Evolutionary conservation across 2,888 invertebrate species (phyloP), one percentile per base, ranked within the genome.

Genomic region (Parnassius smintheus): DNA sequence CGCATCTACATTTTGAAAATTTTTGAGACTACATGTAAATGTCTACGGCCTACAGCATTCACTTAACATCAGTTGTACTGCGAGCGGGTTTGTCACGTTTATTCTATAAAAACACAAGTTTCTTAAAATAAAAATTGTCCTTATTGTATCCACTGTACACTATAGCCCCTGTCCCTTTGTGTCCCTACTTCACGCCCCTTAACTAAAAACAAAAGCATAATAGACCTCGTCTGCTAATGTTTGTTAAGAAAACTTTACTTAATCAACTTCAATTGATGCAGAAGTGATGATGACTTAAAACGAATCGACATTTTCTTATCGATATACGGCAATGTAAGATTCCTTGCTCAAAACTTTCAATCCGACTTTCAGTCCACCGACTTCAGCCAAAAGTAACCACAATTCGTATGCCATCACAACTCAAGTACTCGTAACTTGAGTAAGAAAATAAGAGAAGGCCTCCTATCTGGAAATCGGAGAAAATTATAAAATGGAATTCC

Each of bases 401-500:
- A 55, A 56, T 60, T 52, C 55, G 42, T 61, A 59, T 61, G 62
- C 46, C 59, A 59, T 76, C 61, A 52, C 61, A 61, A 66, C 62
- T 62, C 52, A 18, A 59, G 65, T 62, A 68, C 18, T 18, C 18
- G 18, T 18, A 18, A 66, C 63, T 62, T 18, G 52, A 41, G 56
- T 48, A 56, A 56, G 56, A 74, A 75, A 71, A 66, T 70, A 69
- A 74, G 73, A 71, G 70, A 71, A 65, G 67, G 61, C 68, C 65
- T 67, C 45, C 72, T 73, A 76, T 77, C 76, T 74, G 68, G 68
- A 74, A 79, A 82, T 79, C 73, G 74, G 68, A 66, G 76, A 74
- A 76, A 81, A 83, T 84, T 82, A 83, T 81, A 82, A 80, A 85
- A 80, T 77, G 78, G 75, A 75, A 78, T 79, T 82, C 80, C 80